Conservation (phyloP, 2,113 vertebrate species). For the Xiphophorus maculatus region DNA sequence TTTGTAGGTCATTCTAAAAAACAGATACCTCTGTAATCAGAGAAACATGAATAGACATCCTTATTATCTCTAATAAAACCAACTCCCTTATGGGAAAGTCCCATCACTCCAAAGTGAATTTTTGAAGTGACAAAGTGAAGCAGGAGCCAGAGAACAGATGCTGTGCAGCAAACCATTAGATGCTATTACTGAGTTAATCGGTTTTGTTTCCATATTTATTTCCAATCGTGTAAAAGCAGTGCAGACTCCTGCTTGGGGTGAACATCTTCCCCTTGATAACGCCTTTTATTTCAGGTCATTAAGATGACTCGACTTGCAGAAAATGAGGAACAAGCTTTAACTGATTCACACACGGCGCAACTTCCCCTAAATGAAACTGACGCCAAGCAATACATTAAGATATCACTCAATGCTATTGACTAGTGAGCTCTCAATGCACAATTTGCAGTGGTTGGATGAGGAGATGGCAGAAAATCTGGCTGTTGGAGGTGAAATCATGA, state of each 20-base stretch:
- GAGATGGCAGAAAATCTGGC: slow-evolving; percentile 5
- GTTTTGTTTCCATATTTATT: slow-evolving; percentile 24
- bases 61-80: slow-evolving; percentile 2
- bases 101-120: background rate
- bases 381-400: background rate
- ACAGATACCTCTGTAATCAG: slow-evolving; percentile 11
- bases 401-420: slow-evolving; percentile 5
- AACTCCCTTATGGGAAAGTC: background rate
- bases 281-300: background rate
- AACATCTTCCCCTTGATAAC: background rate
- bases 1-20: slow-evolving; percentile 24
- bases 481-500: slow-evolving; percentile 34
- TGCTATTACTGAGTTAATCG: slow-evolving; percentile 2
- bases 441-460: background rate
- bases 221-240: background rate
- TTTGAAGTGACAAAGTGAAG: background rate
- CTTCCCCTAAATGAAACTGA: slow-evolving; percentile 19
- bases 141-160: background rate
- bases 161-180: slow-evolving; percentile 11
- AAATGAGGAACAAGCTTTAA: slow-evolving; percentile 41
- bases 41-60: slow-evolving; percentile 19
- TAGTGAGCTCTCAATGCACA: background rate
- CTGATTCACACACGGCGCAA: slow-evolving; percentile 8
- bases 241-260: background rate
- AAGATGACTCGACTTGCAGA: background rate